Evolutionary conservation across 23 tunicate species (phyloP), one percentile per base, ranked within the genome.

Genomic region (Trididemnum nubilum): DNA sequence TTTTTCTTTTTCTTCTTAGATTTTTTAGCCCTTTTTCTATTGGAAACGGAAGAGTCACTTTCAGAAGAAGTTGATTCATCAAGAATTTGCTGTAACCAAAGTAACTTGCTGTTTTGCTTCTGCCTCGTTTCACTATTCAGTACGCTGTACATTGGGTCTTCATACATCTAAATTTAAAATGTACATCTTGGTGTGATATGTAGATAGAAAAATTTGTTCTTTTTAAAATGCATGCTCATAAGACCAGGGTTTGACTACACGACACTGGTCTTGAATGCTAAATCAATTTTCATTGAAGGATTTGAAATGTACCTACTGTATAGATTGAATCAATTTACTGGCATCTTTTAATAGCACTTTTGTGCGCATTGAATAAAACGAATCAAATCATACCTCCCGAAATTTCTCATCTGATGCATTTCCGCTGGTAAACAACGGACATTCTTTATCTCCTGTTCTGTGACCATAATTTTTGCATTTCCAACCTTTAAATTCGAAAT

Each of bases 381-480:
- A 49, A 73, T 5, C 15, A 73, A 38, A 2, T 21, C 61, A 9
- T 0, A 90, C 96, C 58, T 87, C 98, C 36, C 98, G 78, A 80
- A 93, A 93, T 65, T 93, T 93, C 54, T 93, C 98, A 51, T 71
- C 57, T 50, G 85, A 84, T 23, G 85, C 83, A 78, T 93, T 93
- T 51, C 98, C 98, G 31, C 89, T 67, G 36, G 65, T 80, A 79
- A 93, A 93, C 67, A 93, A 24, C 9, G 98, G 98, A 36, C 98
- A 93, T 54, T 93, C 98, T 64, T 79, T 80, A 70, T 93, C 98
- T 5, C 98, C 98, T 18, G 98, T 93, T 54, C 98, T 66, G 60
- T 93, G 98, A 4, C 98, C 98, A 77, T 87, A 93, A 37, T 93
- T 91, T 51, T 93, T 93, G 51, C 98, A 93, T 66, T 90, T 87